Conservation (phyloP, 2,888 invertebrate species). For the Drosophila antonietae region DNA sequence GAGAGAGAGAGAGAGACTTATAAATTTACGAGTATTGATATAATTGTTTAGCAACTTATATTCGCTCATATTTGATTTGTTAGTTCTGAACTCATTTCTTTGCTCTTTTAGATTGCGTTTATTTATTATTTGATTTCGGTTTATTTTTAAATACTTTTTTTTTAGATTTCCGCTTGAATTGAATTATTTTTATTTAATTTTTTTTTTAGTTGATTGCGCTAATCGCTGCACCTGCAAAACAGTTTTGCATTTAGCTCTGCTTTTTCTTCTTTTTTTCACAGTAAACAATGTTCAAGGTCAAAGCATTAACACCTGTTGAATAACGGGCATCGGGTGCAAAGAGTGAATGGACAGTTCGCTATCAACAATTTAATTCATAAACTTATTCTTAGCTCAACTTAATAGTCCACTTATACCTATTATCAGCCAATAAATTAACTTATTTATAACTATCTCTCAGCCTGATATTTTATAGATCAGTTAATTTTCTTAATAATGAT, state of each 20-base stretch:
- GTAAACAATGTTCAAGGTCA: conserved; percentile 38
- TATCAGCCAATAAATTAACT: conserved; percentile 1
- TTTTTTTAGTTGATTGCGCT: conserved; percentile 36
- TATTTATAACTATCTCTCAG: conserved; percentile 4
- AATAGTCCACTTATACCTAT: not conserved
- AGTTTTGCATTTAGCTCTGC: conserved; percentile 36
- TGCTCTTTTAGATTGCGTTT: conserved; percentile 14
- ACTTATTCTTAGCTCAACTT: conserved; percentile 4
- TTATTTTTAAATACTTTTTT: conserved; percentile 41
- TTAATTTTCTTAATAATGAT: not conserved
- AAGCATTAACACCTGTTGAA: conserved; percentile 22
- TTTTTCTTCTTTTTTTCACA: conserved; percentile 7
- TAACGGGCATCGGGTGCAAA: conserved; percentile 29
- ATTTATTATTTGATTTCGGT: conserved; percentile 16
- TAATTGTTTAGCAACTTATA: conserved; percentile 39
- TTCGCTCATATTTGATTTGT: conserved; percentile 6
- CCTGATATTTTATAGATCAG: conserved; percentile 1
- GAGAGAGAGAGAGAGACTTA: not conserved
- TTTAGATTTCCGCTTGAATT: conserved; percentile 56
- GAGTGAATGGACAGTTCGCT: conserved; percentile 29
- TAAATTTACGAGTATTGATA: conserved; percentile 52
- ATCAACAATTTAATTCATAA: conserved; percentile 13
- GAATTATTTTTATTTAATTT: conserved; percentile 29
- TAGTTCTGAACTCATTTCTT: conserved; percentile 19
- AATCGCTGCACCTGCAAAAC: conserved; percentile 49